A percentile compares a stretch with the other conserved stretches of the same genome.
Evolutionary conservation across 2,797 vertebrate genomes (phyloP).

Genomic region (Poecile montanus): DNA sequence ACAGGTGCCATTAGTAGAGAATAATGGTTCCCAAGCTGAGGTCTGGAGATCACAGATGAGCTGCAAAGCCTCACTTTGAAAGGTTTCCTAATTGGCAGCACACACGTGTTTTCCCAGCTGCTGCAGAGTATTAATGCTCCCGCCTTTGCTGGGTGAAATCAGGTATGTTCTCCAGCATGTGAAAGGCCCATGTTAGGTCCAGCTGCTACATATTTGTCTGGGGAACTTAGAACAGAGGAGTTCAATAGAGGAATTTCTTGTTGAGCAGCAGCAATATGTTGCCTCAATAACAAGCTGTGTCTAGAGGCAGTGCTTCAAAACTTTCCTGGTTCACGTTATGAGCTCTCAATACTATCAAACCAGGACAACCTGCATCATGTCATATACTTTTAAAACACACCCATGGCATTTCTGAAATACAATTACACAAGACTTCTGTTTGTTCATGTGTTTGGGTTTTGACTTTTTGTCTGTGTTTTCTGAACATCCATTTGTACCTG

Average conservation of each 20-base stretch:
- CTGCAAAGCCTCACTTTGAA: slow-evolving; percentile 47
- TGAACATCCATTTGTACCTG: slow-evolving; percentile 48
- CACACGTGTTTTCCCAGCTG: background rate
- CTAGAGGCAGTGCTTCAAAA: background rate
- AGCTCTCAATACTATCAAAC: background rate
- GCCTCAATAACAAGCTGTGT: background rate
- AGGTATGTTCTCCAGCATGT: background rate
- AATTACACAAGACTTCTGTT: background rate
- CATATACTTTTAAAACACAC: background rate
- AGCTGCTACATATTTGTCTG: background rate
- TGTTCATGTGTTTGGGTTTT: accelerated
- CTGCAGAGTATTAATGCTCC: background rate
- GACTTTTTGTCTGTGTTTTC: slow-evolving; percentile 15
- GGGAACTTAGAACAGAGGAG: background rate
- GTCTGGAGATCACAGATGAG: slow-evolving; percentile 32
- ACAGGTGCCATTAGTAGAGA: slow-evolving; percentile 48
- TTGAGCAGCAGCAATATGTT: background rate
- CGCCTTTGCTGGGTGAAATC: background rate
- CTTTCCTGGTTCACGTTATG: background rate
- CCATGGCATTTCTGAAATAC: background rate
- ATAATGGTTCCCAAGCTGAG: slow-evolving; percentile 35
- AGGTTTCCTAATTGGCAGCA: slow-evolving; percentile 42
- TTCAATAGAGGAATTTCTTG: background rate
- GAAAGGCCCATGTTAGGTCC: background rate
- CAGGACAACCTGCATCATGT: background rate